Base-by-base conservation (phyloP, 2,888 invertebrate species). In the Gryllus longicercus region DNA sequence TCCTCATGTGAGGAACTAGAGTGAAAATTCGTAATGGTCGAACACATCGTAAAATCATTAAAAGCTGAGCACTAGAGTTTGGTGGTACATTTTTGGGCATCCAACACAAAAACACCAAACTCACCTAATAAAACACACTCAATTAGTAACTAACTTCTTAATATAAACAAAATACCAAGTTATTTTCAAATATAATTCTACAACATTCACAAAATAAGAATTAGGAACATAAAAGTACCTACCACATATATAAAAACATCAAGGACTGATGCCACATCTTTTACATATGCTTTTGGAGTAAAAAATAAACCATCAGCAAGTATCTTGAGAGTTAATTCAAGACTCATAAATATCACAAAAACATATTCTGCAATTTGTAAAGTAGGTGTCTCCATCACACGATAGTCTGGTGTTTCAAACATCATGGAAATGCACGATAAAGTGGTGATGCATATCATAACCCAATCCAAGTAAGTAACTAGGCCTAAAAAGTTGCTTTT, bases 381-480 rank as follows among this genome's bases (percentile, higher is more conserved):
- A 38, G 94, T 93, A n/a, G 94, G 93, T 84, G 96, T 94, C 85
- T 98, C 95, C 95, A 97, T 97, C 25, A 99, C 95, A 81, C 99
- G 91, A 85, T 94, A 93, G 80, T 92, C 92, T 0, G 99, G 98
- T 0, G 97, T 98, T 88, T 99, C 99, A 86, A 98, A 97, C 95
- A 99, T 97, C 99, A 99, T 99, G 0, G 99, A 99, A 79, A 97
- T 92, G 86, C 99, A 99, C 0, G 98, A 98, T 16, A 99, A 89
- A 0, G 98, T 98, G 0, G 99, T 99, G 78, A 97, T 96, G 86
- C 96, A 94, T 83, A 99, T 99, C 99, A 99, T 99, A 2, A 98
- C 94, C 99, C 99, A 99, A 87, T 99, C 99, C 86, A 99, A 90
- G 87, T 99, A 99, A 0, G 99, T 98, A 23, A 99, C 99, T 81